Percentiles rank a stretch among this genome's conserved stretches.
Evolutionary conservation across 1,140 invertebrate genomes (phyloP).

Genomic region (Macrobrachium rosenbergii): DNA sequence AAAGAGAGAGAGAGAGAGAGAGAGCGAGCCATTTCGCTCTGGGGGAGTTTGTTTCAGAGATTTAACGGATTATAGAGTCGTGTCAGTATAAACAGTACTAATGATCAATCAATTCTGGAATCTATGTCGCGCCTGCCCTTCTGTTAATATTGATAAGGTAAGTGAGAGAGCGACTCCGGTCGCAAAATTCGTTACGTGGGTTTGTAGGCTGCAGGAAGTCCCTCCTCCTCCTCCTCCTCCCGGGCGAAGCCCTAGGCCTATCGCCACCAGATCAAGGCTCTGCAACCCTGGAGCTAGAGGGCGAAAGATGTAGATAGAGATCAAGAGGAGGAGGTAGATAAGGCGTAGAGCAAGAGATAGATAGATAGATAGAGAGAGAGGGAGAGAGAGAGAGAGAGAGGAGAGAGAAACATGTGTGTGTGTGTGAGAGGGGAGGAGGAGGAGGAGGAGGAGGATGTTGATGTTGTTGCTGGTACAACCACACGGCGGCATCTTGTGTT

Average conservation of each 20-base stretch:
- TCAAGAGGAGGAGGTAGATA: neutral
- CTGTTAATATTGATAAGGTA: constrained; percentile 94
- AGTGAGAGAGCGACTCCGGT: constrained; percentile 66
- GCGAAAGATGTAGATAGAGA: neutral
- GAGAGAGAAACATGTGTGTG: neutral
- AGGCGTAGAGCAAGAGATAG: neutral
- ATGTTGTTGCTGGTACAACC: too few relatives aligned
- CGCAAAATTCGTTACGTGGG: neutral
- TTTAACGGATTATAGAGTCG: constrained; percentile 42
- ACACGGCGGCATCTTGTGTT: too few relatives aligned
- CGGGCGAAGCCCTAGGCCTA: neutral
- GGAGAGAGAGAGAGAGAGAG: constrained; percentile 5
- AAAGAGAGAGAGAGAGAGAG: too few relatives aligned
- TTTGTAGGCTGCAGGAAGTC: neutral
- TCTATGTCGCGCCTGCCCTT: constrained; percentile 91
- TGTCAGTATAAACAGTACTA: constrained; percentile 48
- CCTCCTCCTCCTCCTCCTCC: neutral
- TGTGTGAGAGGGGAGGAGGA: constrained; percentile 8
- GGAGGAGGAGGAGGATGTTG: neutral
- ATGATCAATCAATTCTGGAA: constrained; percentile 96
- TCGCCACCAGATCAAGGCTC: neutral
- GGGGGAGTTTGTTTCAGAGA: constrained; percentile 7
- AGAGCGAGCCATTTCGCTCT: too few relatives aligned
- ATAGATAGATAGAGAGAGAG: constrained; percentile 5
- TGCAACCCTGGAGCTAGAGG: neutral